A percentile compares a stretch with the other conserved stretches of the same genome.
phyloP scores from a whole-genome alignment of 2,797 vertebrate species.

The Melanotaenia pygmaea region DNA sequence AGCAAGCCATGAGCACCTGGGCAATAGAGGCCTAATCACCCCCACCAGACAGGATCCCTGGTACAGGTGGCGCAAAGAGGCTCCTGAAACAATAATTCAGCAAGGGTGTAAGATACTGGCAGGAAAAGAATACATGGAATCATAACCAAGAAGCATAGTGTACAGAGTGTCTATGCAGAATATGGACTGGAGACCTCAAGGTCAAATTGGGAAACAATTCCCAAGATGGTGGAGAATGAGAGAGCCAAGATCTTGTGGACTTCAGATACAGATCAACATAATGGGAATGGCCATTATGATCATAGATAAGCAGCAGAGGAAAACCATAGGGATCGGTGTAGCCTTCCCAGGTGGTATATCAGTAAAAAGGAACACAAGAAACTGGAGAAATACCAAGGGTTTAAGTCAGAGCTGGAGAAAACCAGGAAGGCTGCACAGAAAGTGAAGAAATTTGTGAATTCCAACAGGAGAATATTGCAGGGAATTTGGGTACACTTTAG shows the following conservation, averaged over 20 bases:
- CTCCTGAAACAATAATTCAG: no score
- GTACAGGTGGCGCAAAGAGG: no score
- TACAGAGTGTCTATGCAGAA: no score
- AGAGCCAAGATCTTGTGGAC: background rate
- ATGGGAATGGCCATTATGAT: background rate
- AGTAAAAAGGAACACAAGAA: background rate
- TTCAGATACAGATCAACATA: background rate
- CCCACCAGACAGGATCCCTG: no score
- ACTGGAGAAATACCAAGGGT: background rate
- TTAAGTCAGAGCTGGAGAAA: background rate
- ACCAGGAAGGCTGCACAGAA: background rate
- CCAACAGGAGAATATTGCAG: background rate
- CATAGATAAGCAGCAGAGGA: background rate
- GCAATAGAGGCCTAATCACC: no score
- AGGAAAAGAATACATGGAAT: no score
- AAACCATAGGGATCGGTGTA: background rate
- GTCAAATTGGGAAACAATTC: background rate
- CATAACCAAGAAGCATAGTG: no score
- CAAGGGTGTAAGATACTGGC: no score
- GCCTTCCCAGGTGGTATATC: background rate
- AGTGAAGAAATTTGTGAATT: background rate
- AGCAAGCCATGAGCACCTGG: no score
- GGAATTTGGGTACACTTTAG: background rate
- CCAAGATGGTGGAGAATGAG: background rate
- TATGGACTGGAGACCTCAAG: no score